These are phyloP conservation scores for Uria lomvia DNA, from an alignment of 2,113 vertebrate genomes.

Conservation along the genomic window DNA sequence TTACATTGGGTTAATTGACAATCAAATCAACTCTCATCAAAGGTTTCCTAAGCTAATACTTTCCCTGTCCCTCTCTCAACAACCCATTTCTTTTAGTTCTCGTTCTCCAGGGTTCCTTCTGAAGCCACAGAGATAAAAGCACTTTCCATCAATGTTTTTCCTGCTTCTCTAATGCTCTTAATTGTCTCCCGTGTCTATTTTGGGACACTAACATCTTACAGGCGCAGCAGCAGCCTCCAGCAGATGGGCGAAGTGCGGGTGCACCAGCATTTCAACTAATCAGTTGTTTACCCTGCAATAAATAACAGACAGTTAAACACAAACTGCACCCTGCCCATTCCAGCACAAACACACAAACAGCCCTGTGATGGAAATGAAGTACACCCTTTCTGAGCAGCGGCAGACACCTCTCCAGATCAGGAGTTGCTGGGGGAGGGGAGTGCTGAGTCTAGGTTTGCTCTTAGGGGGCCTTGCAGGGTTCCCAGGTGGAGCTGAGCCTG, in stretches of 20 bases:
- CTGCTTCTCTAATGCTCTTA: conserved; percentile 26
- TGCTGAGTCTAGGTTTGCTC: neutral
- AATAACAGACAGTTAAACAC: neutral
- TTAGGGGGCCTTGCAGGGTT: neutral
- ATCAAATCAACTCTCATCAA: neutral
- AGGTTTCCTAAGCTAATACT: neutral
- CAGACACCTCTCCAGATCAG: neutral
- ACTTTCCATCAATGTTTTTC: conserved; percentile 21
- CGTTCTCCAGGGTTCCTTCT: neutral
- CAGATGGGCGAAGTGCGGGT: conserved; percentile 62
- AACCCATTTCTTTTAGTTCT: neutral
- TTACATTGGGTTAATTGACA: neutral
- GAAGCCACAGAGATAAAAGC: conserved; percentile 25
- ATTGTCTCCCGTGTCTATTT: conserved; percentile 64
- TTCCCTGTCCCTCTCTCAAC: neutral
- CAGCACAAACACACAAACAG: neutral
- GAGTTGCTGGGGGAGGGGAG: neutral
- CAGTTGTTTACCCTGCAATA: conserved; percentile 50
- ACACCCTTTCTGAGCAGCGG: neutral
- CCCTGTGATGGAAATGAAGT: neutral
- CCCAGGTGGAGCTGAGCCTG: neutral
- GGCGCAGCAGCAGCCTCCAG: conserved; percentile 48
- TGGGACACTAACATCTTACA: neutral
- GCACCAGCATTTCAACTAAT: neutral
- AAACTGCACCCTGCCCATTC: neutral